Base-by-base conservation (phyloP, 2,888 invertebrate genomes). In the Dione vanillae region DNA sequence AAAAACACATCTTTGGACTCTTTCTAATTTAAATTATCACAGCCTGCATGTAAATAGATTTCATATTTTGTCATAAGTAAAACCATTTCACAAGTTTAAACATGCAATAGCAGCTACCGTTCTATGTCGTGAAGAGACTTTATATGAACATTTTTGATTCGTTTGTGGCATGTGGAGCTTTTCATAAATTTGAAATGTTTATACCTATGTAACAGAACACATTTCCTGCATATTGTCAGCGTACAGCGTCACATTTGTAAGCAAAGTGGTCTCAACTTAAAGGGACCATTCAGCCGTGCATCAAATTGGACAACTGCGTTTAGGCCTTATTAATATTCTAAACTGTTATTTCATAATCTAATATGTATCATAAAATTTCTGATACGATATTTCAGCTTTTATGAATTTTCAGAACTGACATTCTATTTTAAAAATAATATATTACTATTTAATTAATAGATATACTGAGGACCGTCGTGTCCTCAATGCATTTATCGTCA, bases 261-360 rank as follows among this genome's bases (percentile, higher is more conserved):
- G 80, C 79, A 81, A 80, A 68, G 78, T 78, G 79, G 79, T 80
- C 80, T 80, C 80, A 82, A 81, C 82, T 83, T 82, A 82, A 82
- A 82, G 40, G 69, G 68, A 68, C 62, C 61, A 68, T 61, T 52
- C 52, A 61, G 37, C n/a, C 27, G 41, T 68, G 52, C 51, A 43
- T 52, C 35, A 54, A 61, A 62, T 52, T 52, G 59, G 61, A 62
- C 45, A 67, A 19, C 11, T 49, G 35, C 37, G 52, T 43, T 49
- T 64, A 64, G 64, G 37, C 20, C 16, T 37, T n/a, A 49, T 64
- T 43, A 0, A 45, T n/a, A 10, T 64, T 51, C 14, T 51, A 40
- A 12, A 35, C 12, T 19, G 16, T 19, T 47, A 1, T 11, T 37
- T 27, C n/a, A n/a, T n/a, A n/a, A n/a, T n/a, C n/a, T n/a, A n/a